Evolutionary conservation across 92 coral and sea anemone genomes (phyloP), one percentile per base, ranked within the genome.

Genomic region (Chrysogorgia sp.): DNA sequence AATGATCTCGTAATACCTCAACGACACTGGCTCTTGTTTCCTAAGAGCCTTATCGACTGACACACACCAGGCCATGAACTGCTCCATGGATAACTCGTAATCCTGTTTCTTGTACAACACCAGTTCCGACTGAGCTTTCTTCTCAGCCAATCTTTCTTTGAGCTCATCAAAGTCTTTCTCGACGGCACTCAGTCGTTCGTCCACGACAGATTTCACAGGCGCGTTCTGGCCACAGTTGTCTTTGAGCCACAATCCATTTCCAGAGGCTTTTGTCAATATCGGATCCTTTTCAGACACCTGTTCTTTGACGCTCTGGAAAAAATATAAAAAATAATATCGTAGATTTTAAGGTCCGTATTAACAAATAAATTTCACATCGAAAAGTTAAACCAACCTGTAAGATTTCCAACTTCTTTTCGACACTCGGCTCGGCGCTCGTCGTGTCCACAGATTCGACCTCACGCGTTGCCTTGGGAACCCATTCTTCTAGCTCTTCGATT

Each of bases 121-220:
- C 80, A 92, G 67, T 68, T 89, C 90, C 58, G 92, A 80, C 63
- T 78, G 90, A 17, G 92, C 84, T 45, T 84, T 74, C 21, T 96
- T 84, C 47, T 94, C 96, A 60, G 90, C 90, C 48, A 94, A 89
- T 19, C 86, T 88, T 52, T 90, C 93, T 32, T 87, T 81, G 26
- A 94, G 90, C 50, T 86, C 83, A 32, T 94, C 98, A 76, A 83
- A 87, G 20, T 91, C 96, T 52, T 89, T 86, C 84, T 94, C 93
- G 55, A 92, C 84, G 34, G 92, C 90, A 48, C 66, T 81, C n/a
- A 94, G 94, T 68, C 88, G 89, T 47, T 91, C 86, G 7, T 86
- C 85, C 1, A 90, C 91, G 30, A 88, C 90, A 15, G 77, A 85
- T 59, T 94, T 91, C 41, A 76, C 82, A 1, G 34, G 80, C 23